Percentiles rank a stretch among this genome's conserved stretches.
Conservation (phyloP, 2,113 vertebrate species). For the Scopus umbretta region DNA sequence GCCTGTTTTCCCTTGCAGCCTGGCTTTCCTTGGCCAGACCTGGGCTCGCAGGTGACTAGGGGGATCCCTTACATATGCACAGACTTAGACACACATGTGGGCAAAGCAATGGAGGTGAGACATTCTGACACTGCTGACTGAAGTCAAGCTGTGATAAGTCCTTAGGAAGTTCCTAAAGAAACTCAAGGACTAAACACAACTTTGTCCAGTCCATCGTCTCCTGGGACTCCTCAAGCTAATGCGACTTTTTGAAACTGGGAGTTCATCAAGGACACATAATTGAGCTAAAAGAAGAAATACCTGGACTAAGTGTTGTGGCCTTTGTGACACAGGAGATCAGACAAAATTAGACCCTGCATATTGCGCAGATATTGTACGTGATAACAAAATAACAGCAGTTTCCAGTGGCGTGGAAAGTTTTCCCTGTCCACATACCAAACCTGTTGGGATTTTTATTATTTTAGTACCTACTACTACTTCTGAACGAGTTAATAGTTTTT, state of each 20-base stretch:
- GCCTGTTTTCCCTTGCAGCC: neutral
- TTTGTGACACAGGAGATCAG: neutral
- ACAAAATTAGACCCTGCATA: neutral
- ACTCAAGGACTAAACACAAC: accelerated
- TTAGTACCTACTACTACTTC: neutral
- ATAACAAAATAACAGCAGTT: neutral
- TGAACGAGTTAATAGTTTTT: neutral
- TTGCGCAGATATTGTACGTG: neutral
- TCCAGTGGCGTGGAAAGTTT: neutral
- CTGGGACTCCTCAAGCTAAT: neutral
- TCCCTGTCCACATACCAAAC: neutral
- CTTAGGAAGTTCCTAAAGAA: neutral
- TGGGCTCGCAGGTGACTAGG: accelerated
- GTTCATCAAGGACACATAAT: neutral
- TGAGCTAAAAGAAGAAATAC: neutral
- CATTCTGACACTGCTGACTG: neutral
- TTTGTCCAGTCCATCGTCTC: neutral
- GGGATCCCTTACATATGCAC: accelerated
- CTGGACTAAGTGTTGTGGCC: neutral
- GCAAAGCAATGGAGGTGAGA: neutral
- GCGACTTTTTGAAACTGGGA: neutral
- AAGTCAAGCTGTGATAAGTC: neutral
- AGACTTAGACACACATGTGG: accelerated
- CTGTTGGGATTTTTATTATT: neutral
- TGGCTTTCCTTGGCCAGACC: neutral